Evolutionary conservation across 2,888 invertebrate species (phyloP).

Genomic region (Gasteruption jaculator): DNA sequence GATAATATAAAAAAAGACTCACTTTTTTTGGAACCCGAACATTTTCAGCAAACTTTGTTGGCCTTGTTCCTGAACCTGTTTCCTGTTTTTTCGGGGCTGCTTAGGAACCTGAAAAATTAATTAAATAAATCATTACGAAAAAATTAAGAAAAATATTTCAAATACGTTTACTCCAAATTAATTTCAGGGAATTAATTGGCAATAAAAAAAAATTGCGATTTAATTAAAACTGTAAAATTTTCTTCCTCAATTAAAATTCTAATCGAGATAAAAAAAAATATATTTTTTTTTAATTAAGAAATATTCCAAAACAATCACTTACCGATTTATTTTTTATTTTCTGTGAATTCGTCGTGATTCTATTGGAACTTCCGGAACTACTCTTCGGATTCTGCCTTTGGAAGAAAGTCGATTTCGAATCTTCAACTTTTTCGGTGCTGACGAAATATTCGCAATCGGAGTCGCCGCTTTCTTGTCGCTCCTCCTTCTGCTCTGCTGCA

Average conservation of each 20-base stretch:
- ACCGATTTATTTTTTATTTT: slow-evolving; percentile 3
- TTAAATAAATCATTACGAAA: slow-evolving; percentile 8
- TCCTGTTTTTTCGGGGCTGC: too few relatives aligned
- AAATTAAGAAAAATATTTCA: slow-evolving; percentile 1
- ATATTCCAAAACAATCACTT: not conserved
- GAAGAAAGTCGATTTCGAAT: slow-evolving; percentile 18
- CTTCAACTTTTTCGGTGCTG: slow-evolving; percentile 5
- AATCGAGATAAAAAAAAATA: too few relatives aligned
- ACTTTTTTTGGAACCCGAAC: slow-evolving; percentile 66
- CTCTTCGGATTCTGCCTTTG: slow-evolving; percentile 26
- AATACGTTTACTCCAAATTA: too few relatives aligned
- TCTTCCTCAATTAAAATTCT: too few relatives aligned
- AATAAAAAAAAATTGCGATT: too few relatives aligned
- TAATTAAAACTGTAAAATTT: too few relatives aligned
- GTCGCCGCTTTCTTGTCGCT: too few relatives aligned
- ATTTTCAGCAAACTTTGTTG: slow-evolving; percentile 63
- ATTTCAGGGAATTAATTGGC: too few relatives aligned
- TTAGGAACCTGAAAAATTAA: slow-evolving; percentile 17
- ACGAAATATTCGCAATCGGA: slow-evolving; percentile 15
- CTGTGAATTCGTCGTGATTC: too few relatives aligned
- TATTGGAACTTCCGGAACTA: too few relatives aligned
- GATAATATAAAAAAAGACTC: slow-evolving; percentile 28
- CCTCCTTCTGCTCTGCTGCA: not conserved
- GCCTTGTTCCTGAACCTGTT: slow-evolving; percentile 46
- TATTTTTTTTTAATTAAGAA: too few relatives aligned